Evolutionary conservation across 2,888 invertebrate species (phyloP).

Genomic region (Hirudinaria manillensis): DNA sequence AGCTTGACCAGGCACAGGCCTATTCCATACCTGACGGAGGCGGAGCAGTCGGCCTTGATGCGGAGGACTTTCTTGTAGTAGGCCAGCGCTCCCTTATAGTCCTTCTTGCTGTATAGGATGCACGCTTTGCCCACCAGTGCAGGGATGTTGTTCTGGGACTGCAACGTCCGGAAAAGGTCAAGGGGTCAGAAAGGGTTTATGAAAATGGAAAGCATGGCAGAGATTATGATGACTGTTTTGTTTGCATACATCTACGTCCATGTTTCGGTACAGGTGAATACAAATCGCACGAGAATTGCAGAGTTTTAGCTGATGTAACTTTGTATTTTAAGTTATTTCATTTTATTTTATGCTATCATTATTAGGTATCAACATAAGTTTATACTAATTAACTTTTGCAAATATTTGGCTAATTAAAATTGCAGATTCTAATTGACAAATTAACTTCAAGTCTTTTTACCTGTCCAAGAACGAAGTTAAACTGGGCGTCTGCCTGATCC

Average conservation of each 20-base stretch:
- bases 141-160: constrained; percentile 81
- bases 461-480: constrained; percentile 88
- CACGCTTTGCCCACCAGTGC: constrained; percentile 96
- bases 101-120: constrained; percentile 93
- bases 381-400: no score
- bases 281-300: no score
- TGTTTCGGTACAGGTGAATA: no score
- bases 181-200: no score
- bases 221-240: background rate
- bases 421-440: no score
- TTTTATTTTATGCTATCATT: no score
- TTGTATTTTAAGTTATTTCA: no score
- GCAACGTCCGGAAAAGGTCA: constrained; percentile 34
- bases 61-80: constrained; percentile 95
- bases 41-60: constrained; percentile 92
- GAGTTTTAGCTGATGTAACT: no score
- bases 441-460: no score
- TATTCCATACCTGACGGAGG: constrained; percentile 85
- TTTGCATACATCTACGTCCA: background rate
- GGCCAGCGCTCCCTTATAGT: constrained; percentile 83
- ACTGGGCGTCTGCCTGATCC: constrained; percentile 99
- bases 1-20: constrained; percentile 97
- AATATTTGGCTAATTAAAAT: no score
- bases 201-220: background rate
- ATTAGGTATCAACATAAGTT: no score